Conservation (phyloP, 2,797 vertebrate species). For the Cynodonichthys magdalenae region DNA sequence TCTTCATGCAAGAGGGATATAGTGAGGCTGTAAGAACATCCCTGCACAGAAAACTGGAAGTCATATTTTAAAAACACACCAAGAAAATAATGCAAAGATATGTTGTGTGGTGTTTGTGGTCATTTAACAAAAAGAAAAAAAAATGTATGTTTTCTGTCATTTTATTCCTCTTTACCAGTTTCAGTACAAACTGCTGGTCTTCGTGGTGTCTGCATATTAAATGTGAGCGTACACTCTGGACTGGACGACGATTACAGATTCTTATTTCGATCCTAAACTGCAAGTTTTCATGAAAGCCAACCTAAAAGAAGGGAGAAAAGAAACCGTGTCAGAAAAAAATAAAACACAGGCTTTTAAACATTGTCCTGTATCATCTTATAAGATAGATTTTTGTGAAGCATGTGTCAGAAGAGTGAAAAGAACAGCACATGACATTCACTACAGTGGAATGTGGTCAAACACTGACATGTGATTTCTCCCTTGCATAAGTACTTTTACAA, state of each 20-base stretch:
- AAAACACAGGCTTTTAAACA: background rate
- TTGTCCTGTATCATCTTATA: too few relatives aligned
- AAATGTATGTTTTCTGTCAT: constrained; percentile 38
- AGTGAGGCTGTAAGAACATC: constrained; percentile 35
- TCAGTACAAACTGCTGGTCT: constrained; percentile 63
- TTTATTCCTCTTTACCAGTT: constrained; percentile 26
- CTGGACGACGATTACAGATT: constrained; percentile 31
- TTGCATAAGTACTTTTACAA: background rate
- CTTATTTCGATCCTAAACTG: constrained; percentile 41
- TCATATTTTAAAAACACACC: constrained; percentile 40
- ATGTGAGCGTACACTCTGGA: constrained; percentile 51
- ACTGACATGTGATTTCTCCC: background rate
- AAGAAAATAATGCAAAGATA: constrained; percentile 47
- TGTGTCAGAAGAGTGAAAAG: constrained; percentile 57
- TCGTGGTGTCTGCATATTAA: constrained; percentile 37
- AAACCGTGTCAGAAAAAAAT: constrained; percentile 24
- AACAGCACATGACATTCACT: constrained; percentile 55
- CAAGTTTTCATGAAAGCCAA: constrained; percentile 66
- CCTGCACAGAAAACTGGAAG: constrained; percentile 54
- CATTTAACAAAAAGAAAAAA: constrained; percentile 8
- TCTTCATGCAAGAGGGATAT: constrained; percentile 67
- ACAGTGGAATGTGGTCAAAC: constrained; percentile 33
- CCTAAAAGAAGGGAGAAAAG: constrained; percentile 42
- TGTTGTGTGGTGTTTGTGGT: constrained; percentile 28
- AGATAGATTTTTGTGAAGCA: constrained; percentile 33